Conservation (phyloP, 2,888 invertebrate genomes). For the Diabrotica balteata region DNA sequence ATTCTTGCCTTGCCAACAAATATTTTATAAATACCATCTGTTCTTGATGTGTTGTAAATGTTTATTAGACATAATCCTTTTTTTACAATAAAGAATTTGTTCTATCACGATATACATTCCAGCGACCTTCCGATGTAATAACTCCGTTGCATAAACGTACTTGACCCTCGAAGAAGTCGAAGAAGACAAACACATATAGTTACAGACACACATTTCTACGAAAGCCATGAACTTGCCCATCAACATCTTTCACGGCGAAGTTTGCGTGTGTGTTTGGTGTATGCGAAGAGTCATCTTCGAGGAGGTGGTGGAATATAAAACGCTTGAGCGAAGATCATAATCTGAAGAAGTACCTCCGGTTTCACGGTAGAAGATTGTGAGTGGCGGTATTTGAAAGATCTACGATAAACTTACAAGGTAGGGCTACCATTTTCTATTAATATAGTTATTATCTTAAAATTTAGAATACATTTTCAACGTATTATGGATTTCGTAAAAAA, state of each 20-base stretch:
- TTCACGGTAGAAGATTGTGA: slow-evolving; percentile 29
- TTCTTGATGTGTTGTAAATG: too few relatives aligned
- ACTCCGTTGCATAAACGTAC: slow-evolving; percentile 22
- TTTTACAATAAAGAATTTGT: too few relatives aligned
- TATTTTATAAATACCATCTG: too few relatives aligned
- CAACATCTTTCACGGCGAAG: slow-evolving; percentile 1
- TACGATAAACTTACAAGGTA: slow-evolving; percentile 5
- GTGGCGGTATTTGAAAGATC: slow-evolving; percentile 4
- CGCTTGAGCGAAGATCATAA: slow-evolving; percentile 29
- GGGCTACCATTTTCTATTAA: neutral
- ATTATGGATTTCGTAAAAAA: neutral
- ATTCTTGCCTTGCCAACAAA: too few relatives aligned
- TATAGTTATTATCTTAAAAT: too few relatives aligned
- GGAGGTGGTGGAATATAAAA: slow-evolving; percentile 47
- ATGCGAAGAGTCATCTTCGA: slow-evolving; percentile 26
- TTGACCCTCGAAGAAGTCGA: slow-evolving; percentile 19
- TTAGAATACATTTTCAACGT: neutral
- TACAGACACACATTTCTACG: slow-evolving; percentile 6
- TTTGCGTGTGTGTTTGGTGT: slow-evolving; percentile 9
- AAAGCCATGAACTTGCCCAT: slow-evolving; percentile 18
- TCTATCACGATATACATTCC: neutral
- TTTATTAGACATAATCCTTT: too few relatives aligned
- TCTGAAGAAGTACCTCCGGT: slow-evolving; percentile 35
- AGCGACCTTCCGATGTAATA: slow-evolving; percentile 16
- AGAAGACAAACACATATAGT: slow-evolving; percentile 11